These are phyloP conservation scores for Pheosia tremula DNA, from an alignment of 2,888 invertebrate species.

Conservation along the genomic window DNA sequence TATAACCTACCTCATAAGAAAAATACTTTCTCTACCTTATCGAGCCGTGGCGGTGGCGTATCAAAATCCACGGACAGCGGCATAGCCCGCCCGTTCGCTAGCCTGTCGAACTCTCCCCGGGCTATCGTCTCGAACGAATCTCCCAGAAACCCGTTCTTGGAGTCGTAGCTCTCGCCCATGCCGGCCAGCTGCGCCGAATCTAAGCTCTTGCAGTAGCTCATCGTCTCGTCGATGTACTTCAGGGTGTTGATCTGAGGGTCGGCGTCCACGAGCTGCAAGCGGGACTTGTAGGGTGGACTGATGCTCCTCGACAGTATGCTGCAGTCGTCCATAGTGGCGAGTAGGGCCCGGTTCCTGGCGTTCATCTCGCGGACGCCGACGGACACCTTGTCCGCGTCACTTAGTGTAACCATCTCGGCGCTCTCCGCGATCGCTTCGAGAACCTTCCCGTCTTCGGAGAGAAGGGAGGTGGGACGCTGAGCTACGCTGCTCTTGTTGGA, in stretches of 20 bases:
- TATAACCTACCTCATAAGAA: neutral
- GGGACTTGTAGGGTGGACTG: constrained; percentile 74
- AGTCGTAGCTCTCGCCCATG: constrained; percentile 80
- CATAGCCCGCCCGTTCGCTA: constrained; percentile 57
- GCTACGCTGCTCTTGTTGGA: constrained; percentile 59
- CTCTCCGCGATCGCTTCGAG: constrained; percentile 88
- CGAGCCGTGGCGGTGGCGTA: constrained; percentile 68
- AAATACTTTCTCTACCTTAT: constrained; percentile 54
- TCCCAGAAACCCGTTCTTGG: constrained; percentile 74
- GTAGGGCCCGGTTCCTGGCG: constrained; percentile 77
- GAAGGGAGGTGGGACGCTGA: constrained; percentile 85
- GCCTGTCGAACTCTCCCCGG: constrained; percentile 67
- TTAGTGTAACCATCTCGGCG: constrained; percentile 88
- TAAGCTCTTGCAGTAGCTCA: constrained; percentile 78
- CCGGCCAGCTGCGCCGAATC: constrained; percentile 78
- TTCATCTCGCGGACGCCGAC: constrained; percentile 75
- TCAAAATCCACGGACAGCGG: constrained; percentile 62
- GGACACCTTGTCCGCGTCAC: constrained; percentile 78
- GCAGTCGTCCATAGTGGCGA: constrained; percentile 83
- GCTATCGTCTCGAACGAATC: constrained; percentile 79
- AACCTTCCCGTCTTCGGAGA: constrained; percentile 86
- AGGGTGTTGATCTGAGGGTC: constrained; percentile 84
- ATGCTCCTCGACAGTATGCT: constrained; percentile 77
- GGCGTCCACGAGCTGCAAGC: constrained; percentile 73
- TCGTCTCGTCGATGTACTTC: constrained; percentile 86